A percentile compares a stretch with the other conserved stretches of the same genome.
Evolutionary conservation across 1,140 invertebrate genomes (phyloP).

Genomic region (Drosophila azteca): DNA sequence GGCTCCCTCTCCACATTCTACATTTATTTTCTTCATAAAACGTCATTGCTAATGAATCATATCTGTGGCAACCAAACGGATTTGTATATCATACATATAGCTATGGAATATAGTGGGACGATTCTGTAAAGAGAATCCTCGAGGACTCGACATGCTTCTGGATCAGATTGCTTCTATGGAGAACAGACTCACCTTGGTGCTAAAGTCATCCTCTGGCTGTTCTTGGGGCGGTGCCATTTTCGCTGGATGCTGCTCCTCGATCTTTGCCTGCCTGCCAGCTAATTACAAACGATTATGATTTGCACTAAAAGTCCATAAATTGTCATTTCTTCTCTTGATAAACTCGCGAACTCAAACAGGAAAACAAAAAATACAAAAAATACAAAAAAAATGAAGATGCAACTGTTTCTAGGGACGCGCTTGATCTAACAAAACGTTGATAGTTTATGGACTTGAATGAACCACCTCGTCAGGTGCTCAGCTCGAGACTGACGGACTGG

Average conservation of each 20-base stretch:
- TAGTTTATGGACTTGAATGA: conserved; percentile 25
- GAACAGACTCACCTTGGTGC: conserved; percentile 58
- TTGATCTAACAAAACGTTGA: conserved; percentile 26
- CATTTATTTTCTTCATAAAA: no score
- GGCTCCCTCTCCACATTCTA: no score
- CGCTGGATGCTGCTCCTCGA: background rate
- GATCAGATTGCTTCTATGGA: no score
- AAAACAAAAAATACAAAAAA: conserved; percentile 19
- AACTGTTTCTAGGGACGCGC: conserved; percentile 39
- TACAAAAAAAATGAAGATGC: conserved; percentile 1
- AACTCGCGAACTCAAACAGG: conserved; percentile 31
- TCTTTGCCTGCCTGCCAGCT: background rate
- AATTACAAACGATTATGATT: conserved; percentile 72
- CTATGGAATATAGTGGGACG: no score
- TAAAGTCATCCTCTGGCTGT: conserved; percentile 66
- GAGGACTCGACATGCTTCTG: no score
- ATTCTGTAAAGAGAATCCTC: no score
- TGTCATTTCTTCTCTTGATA: conserved; percentile 55
- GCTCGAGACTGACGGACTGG: conserved; percentile 55
- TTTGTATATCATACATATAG: no score
- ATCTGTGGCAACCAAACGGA: no score
- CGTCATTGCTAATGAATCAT: no score
- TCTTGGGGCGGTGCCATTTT: conserved; percentile 64
- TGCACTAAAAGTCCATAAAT: conserved; percentile 74
- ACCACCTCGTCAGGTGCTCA: conserved; percentile 60